A percentile compares a stretch with the other conserved stretches of the same genome.
phyloP scores from a whole-genome alignment of 2,113 vertebrate genomes.

The Copsychus sechellarum region DNA sequence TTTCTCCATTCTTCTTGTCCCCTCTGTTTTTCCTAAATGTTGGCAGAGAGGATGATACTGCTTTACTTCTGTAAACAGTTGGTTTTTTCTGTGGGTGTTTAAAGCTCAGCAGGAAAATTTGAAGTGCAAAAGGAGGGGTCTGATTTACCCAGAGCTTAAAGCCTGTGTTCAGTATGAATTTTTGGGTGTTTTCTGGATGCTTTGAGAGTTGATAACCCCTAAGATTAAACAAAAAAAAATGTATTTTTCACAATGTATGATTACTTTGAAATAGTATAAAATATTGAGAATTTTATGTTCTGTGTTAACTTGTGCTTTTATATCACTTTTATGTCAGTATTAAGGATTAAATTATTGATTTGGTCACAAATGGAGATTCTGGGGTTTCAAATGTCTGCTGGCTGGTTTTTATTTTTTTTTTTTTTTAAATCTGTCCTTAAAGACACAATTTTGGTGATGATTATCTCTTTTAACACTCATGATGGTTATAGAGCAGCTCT shows the following conservation, averaged over 20 bases:
- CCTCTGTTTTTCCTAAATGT: neutral
- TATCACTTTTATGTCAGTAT: neutral
- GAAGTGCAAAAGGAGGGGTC: neutral
- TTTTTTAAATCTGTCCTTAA: neutral
- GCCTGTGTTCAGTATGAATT: neutral
- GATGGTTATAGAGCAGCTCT: neutral
- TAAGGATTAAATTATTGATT: neutral
- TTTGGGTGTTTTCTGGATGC: neutral
- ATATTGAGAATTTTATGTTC: neutral
- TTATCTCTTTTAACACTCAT: neutral
- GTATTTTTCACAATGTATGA: accelerated
- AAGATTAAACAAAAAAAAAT: neutral
- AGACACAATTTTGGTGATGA: neutral
- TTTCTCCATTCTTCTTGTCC: neutral
- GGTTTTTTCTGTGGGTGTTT: neutral
- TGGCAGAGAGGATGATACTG: neutral
- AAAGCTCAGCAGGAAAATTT: neutral
- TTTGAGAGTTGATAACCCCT: neutral
- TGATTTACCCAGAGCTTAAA: neutral
- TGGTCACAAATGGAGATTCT: neutral
- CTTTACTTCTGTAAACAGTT: neutral
- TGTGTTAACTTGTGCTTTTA: neutral
- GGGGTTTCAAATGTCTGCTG: neutral
- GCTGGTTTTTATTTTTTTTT: neutral
- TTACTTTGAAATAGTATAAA: neutral